Evolutionary conservation across 2,113 vertebrate genomes (phyloP), one percentile per base, ranked within the genome.

Genomic region (Bubalus kerabau): DNA sequence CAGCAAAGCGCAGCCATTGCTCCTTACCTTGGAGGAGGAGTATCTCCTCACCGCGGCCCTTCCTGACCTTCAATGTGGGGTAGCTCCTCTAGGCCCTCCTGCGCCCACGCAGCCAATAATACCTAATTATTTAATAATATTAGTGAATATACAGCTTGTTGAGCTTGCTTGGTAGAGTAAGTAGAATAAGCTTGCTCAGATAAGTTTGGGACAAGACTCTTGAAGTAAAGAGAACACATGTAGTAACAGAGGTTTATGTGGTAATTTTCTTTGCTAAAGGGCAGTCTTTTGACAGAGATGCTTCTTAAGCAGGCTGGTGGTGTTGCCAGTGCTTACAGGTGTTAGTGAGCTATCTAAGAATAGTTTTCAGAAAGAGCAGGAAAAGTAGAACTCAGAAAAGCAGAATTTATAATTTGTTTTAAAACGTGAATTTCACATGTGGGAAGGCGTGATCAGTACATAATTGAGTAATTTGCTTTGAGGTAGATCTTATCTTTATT

Each of bases 311-410:
- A 82, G n/a, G 52, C 6, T 82, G 2, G 21, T 93, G 0, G 60
- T 89, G 28, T 86, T 52, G 43, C 48, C 86, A 48, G 1, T 85
- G 43, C 30, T 94, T 82, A 93, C 43, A 92, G 52, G 24, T 95
- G 30, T 82, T 93, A 87, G 13, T 95, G 59, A 82, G 11, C 36
- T 87, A 46, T 40, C 23, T 26, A 93, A 86, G 26, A 91, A 46
- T 81, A 94, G 32, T 94, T 94, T 97, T 95, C 30, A 83, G n/a
- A 89, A 97, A 90, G 56, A 97, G 19, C 17, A 85, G 26, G 59
- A 76, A 96, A 91, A 36, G 6, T 32, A 57, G 50, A 94, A 90
- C 74, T 81, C 60, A 90, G 36, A 74, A 94, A 81, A 93, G n/a
- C 71, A 46, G n/a, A 86, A 92, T 98, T 52, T 95, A 23, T 87